Conservation (phyloP, 2,797 vertebrate species). For the Tinamus major region DNA sequence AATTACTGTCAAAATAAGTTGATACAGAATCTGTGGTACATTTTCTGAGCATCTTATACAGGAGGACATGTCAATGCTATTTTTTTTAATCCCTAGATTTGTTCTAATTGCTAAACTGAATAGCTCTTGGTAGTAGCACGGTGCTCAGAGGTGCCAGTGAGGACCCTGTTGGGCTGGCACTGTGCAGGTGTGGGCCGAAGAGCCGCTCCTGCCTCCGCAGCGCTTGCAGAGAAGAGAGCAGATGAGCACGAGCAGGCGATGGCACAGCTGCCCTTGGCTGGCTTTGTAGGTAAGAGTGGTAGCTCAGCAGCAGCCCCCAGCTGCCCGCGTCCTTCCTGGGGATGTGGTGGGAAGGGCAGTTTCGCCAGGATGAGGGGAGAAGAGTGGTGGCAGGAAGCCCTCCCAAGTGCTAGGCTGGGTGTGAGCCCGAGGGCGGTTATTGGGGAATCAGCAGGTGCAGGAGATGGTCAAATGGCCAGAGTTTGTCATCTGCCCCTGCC, state of each 20-base stretch:
- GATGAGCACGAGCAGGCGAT: background rate
- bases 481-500: background rate
- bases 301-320: background rate
- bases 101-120: background rate
- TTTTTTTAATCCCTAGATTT: background rate
- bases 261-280: no score
- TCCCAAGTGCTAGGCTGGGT: rapidly evolving
- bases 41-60: background rate
- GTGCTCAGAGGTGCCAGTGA: background rate
- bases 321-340: background rate
- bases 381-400: rapidly evolving
- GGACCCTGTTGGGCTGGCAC: background rate
- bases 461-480: background rate
- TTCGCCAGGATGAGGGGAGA: background rate
- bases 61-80: rapidly evolving
- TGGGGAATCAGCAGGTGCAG: background rate
- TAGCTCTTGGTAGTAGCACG: rapidly evolving
- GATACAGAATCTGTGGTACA: background rate
- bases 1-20: background rate
- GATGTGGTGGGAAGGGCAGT: background rate
- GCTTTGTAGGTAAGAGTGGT: background rate
- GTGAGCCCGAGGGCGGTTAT: background rate
- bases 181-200: background rate
- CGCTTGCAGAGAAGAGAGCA: background rate
- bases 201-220: background rate